Base-by-base conservation (phyloP, 2,113 vertebrate genomes). In the Mixornis gularis region DNA sequence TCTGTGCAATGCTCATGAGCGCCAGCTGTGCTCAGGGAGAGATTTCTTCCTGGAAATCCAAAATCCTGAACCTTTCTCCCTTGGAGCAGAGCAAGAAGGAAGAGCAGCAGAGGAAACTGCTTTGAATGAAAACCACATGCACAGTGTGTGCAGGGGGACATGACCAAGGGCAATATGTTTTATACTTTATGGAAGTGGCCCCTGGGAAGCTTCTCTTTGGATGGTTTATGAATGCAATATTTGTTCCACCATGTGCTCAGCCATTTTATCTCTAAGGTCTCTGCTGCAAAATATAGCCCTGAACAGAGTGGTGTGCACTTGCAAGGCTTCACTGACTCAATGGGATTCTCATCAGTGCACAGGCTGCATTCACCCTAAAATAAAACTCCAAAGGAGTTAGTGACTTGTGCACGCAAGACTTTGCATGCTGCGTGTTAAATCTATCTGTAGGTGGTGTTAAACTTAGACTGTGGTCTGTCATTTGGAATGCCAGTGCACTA, bases 401-500 rank as follows among this genome's bases (percentile, higher is more conserved):
- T 9, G 5, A 18, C 77, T 84, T 81, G 32, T 87, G 26, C 66
- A 34, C 3, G 1, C 53, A 85, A 64, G 56, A 3, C 44, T 80
- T 91, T 38, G 65, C 36, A 40, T 55, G n/a, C 56, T 68, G 59
- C 7, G 0, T n/a, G 62, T 46, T 62, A 38, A 72, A 65, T 81
- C 38, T 69, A 3, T 77, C 78, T 1, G 91, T 94, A 95, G 91
- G 89, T 91, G 94, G 88, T 91, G 87, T 53, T 89, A 87, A 70
- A 74, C n/a, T 58, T 80, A 70, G 76, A 95, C 72, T 72, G 69
- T 71, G 76, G 87, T 83, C 92, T 96, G 87, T 77, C 72, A 82
- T 84, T 94, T 46, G 36, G 89, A 73, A 68, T 27, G 29, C 20
- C 86, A 87, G 87, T 58, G 84, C 65, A 65, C 94, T 89, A 95